Conservation (phyloP, 2,113 vertebrate genomes). For the Muntiacus muntjak region DNA sequence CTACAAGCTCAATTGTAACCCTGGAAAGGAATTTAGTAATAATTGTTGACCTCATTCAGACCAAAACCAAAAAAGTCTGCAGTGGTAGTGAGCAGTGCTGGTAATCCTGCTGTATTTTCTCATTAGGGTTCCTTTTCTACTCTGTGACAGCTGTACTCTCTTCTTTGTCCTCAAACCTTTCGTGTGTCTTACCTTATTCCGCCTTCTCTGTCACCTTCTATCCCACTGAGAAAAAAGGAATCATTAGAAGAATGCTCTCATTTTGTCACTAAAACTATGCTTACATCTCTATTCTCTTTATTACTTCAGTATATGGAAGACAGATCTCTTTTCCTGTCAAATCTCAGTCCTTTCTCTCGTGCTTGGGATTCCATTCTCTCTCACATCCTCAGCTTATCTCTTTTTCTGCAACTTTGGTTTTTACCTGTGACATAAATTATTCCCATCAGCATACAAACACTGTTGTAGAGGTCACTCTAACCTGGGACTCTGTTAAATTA, state of each 20-base stretch:
- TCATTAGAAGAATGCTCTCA: not conserved
- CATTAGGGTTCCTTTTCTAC: not conserved
- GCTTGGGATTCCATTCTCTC: not conserved
- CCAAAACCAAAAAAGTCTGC: not conserved
- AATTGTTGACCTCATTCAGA: not conserved
- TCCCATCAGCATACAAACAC: not conserved
- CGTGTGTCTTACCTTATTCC: not conserved
- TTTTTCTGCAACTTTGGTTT: not conserved
- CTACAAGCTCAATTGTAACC: not conserved
- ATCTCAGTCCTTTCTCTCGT: not conserved
- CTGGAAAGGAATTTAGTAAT: not conserved
- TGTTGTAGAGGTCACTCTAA: not conserved
- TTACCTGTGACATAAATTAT: not conserved
- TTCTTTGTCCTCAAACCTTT: not conserved
- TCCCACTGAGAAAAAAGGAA: not conserved
- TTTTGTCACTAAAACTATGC: not conserved
- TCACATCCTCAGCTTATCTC: not conserved
- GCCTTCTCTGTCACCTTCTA: not conserved
- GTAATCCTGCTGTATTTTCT: not conserved
- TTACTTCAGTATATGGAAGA: not conserved
- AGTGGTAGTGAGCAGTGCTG: not conserved
- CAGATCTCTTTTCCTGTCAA: not conserved
- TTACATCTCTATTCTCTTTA: not conserved
- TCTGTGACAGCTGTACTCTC: not conserved
- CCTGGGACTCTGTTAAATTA: not conserved